Evolutionary conservation across 2,888 invertebrate genomes (phyloP).

Genomic region (Caenorhabditis imperialis): DNA sequence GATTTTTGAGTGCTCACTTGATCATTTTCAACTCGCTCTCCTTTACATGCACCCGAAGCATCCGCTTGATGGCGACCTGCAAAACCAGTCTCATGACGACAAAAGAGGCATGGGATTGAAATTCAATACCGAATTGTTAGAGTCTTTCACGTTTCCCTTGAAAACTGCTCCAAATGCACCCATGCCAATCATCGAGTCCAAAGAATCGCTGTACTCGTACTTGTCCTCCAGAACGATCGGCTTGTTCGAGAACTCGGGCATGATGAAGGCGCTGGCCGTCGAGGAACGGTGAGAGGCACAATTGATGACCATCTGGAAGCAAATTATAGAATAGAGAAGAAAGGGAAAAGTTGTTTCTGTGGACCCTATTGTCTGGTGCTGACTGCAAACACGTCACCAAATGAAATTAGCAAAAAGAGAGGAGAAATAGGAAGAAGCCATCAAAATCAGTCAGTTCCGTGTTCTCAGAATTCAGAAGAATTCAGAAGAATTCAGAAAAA

Average conservation of each 20-base stretch:
- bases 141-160: conserved; percentile 59
- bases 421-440: conserved; percentile 13
- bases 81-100: conserved; percentile 20
- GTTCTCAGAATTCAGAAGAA: neutral
- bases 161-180: conserved; percentile 76
- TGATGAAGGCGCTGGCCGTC: conserved; percentile 41
- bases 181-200: conserved; percentile 69
- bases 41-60: conserved; percentile 71
- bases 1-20: conserved; percentile 37
- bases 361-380: too few species aligned
- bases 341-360: neutral
- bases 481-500: neutral
- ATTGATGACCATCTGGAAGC: conserved; percentile 51
- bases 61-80: conserved; percentile 75
- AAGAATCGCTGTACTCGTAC: conserved; percentile 68
- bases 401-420: conserved; percentile 14
- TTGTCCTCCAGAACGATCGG: conserved; percentile 38
- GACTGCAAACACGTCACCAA: conserved; percentile 33
- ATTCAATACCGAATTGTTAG: conserved; percentile 32
- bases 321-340: neutral
- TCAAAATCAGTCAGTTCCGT: conserved; percentile 3
- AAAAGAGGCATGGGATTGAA: conserved; percentile 12
- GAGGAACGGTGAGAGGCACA: conserved; percentile 52
- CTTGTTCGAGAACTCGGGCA: conserved; percentile 52
- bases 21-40: conserved; percentile 73